Evolutionary conservation across 2,888 invertebrate genomes (phyloP).

Genomic region (Amphipyra tragopoginis): DNA sequence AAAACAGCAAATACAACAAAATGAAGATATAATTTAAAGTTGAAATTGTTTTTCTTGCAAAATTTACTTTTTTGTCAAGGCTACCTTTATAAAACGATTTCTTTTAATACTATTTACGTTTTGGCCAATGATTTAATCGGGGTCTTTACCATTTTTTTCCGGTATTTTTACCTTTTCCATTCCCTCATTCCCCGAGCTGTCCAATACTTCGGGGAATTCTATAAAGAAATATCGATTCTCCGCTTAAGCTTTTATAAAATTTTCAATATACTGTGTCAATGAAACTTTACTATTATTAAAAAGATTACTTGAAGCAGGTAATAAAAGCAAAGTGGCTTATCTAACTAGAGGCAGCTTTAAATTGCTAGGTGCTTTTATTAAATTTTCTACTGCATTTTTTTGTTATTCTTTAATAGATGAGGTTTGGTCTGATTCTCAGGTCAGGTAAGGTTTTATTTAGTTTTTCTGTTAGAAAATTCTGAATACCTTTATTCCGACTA

Average conservation of each 20-base stretch:
- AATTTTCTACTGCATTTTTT: slow-evolving; percentile 27
- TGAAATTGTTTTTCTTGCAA: slow-evolving; percentile 43
- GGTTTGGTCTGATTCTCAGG: too few species aligned
- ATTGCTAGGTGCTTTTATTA: slow-evolving; percentile 33
- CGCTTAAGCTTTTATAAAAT: slow-evolving; percentile 1
- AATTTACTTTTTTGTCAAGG: slow-evolving; percentile 7
- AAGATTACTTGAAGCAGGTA: slow-evolving; percentile 32
- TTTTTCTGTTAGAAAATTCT: too few species aligned
- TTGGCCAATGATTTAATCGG: slow-evolving; percentile 25
- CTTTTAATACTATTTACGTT: slow-evolving; percentile 8
- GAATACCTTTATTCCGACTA: too few species aligned
- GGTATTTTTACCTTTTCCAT: neutral
- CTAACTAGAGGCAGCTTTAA: slow-evolving; percentile 21
- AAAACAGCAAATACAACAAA: slow-evolving; percentile 13
- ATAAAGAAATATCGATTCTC: slow-evolving; percentile 13
- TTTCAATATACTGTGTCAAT: slow-evolving; percentile 22
- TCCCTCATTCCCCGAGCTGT: neutral
- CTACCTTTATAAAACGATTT: slow-evolving; percentile 2
- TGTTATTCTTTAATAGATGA: too few species aligned
- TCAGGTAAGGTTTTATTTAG: too few species aligned
- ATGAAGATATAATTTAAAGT: slow-evolving; percentile 6
- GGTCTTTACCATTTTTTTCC: neutral
- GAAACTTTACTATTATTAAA: slow-evolving; percentile 15
- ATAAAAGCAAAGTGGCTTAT: slow-evolving; percentile 48
- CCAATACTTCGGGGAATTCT: slow-evolving; percentile 3